Evolutionary conservation across 1,140 invertebrate genomes (phyloP).

Genomic region (Diabrotica virgifera): DNA sequence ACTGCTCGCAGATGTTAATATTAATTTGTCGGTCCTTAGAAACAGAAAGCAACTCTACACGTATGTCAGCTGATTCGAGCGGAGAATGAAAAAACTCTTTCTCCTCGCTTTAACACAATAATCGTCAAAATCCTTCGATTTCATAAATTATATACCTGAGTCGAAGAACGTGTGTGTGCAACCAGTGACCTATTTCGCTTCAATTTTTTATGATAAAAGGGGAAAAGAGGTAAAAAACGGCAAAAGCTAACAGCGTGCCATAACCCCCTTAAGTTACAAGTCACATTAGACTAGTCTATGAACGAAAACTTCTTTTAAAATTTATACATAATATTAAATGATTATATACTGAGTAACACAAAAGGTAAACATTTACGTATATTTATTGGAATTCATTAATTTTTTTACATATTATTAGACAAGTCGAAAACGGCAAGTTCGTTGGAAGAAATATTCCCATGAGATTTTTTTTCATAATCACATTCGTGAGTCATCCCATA

Average conservation of each 20-base stretch:
- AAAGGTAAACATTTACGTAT: too few species aligned
- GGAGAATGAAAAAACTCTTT: constrained; percentile 1
- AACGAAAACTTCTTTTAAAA: constrained; percentile 5
- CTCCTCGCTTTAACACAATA: constrained; percentile 2
- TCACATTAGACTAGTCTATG: constrained; percentile 7
- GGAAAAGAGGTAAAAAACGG: constrained; percentile 18
- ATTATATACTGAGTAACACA: too few species aligned
- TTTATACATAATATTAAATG: neutral
- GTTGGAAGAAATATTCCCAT: too few species aligned
- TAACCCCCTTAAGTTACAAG: constrained; percentile 18
- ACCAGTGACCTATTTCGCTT: constrained; percentile 19
- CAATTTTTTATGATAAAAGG: constrained; percentile 15
- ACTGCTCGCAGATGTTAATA: neutral
- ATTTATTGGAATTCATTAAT: too few species aligned
- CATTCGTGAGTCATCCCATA: too few species aligned
- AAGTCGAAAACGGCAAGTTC: too few species aligned
- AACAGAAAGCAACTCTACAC: neutral
- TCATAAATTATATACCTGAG: constrained; percentile 11
- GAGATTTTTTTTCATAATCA: too few species aligned
- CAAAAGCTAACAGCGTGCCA: constrained; percentile 11
- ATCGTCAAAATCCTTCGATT: constrained; percentile 2
- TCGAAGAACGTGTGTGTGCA: constrained; percentile 13
- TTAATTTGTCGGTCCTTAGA: constrained; percentile 1
- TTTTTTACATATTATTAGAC: too few species aligned
- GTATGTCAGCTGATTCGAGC: neutral